Percentiles rank a stretch among this genome's conserved stretches.
Conservation (phyloP, 2,888 invertebrate genomes). For the Melitaea athalia region DNA sequence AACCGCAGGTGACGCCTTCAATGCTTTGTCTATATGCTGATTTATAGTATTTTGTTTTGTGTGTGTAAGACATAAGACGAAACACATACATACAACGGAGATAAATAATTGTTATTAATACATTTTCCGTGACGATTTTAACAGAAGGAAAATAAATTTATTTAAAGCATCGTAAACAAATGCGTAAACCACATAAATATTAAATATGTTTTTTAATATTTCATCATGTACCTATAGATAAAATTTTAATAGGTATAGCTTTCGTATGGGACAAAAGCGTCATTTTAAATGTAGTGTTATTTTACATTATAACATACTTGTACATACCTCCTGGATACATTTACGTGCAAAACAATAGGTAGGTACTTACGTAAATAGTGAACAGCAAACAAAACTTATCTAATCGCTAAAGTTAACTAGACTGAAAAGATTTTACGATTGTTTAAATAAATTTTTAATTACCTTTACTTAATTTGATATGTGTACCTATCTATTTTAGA, state of each 20-base stretch:
- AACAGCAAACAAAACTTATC: conserved; percentile 46
- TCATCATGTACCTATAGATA: neutral
- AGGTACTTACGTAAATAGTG: conserved; percentile 37
- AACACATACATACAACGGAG: neutral
- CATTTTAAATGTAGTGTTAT: neutral
- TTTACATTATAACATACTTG: neutral
- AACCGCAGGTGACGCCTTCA: conserved; percentile 16
- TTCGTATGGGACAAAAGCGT: neutral
- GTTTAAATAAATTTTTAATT: conserved; percentile 25
- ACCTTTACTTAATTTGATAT: conserved; percentile 11
- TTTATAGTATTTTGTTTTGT: conserved; percentile 3
- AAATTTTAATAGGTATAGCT: neutral
- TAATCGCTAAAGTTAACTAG: conserved; percentile 57
- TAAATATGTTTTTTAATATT: neutral
- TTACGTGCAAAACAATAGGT: conserved; percentile 13
- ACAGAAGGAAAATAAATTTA: conserved; percentile 7
- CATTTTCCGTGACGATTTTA: conserved; percentile 5
- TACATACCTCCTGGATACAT: no score
- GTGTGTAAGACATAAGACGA: neutral
- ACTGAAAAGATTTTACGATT: conserved; percentile 59
- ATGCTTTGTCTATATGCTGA: conserved; percentile 3
- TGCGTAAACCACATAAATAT: neutral
- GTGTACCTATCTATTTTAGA: conserved; percentile 8
- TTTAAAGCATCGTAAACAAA: neutral
- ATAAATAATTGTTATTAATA: neutral